phyloP scores from a whole-genome alignment of 2,113 vertebrate species.

The Hemiprocne comata region DNA sequence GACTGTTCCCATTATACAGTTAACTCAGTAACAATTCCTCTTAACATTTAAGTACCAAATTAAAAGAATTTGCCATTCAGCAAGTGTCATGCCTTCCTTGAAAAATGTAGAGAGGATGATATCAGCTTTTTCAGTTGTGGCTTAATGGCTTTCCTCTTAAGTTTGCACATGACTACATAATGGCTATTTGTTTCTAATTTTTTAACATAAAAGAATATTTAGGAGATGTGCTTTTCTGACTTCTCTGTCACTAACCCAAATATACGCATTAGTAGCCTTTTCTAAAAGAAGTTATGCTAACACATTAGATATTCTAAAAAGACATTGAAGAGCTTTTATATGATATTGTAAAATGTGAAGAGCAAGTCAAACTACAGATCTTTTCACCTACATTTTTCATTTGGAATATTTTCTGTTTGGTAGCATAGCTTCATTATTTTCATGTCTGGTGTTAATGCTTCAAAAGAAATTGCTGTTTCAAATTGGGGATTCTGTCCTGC shows the following conservation, averaged over 20 bases:
- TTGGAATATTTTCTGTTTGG: constrained; percentile 72
- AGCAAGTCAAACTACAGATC: constrained; percentile 41
- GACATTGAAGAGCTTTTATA: constrained; percentile 38
- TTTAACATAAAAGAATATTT: constrained; percentile 37
- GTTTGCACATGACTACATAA: constrained; percentile 51
- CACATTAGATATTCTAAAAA: constrained; percentile 63
- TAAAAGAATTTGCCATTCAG: constrained; percentile 65
- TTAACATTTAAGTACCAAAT: constrained; percentile 58
- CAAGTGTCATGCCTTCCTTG: constrained; percentile 66
- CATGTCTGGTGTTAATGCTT: constrained; percentile 64
- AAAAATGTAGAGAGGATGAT: constrained; percentile 48
- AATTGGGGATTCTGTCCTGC: constrained; percentile 54
- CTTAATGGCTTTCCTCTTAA: constrained; percentile 64
- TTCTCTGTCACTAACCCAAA: constrained; percentile 59
- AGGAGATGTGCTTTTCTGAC: constrained; percentile 54
- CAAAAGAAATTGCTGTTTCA: constrained; percentile 34
- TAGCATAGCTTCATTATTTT: constrained; percentile 72
- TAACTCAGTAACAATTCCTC: constrained; percentile 59
- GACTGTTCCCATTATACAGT: constrained; percentile 66
- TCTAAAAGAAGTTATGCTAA: constrained; percentile 69
- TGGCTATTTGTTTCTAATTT: constrained; percentile 50
- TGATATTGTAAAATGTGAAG: constrained; percentile 17
- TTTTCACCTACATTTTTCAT: constrained; percentile 70
- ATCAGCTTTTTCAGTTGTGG: constrained; percentile 55
- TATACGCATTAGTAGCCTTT: constrained; percentile 6